A percentile compares a stretch with the other conserved stretches of the same genome.
Evolutionary conservation across 2,113 vertebrate genomes (phyloP).

Genomic region (Tetrao urogallus): DNA sequence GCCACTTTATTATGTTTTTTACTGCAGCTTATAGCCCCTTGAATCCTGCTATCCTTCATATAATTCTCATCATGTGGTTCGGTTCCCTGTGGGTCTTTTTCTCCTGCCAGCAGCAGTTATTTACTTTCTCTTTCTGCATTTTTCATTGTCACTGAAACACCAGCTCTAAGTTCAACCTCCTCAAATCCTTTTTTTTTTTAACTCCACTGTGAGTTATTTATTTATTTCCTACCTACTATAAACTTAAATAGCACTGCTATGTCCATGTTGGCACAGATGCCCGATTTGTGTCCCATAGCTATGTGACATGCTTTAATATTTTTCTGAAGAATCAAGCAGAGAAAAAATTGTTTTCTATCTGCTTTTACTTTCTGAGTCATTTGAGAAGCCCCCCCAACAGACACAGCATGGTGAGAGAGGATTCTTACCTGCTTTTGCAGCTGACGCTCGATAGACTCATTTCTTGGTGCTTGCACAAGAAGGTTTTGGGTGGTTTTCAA

Average conservation of each 20-base stretch:
- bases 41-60: constrained; percentile 52
- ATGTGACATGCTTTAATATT: neutral
- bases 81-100: constrained; percentile 35
- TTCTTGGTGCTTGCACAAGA: constrained; percentile 16
- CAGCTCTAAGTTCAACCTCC: constrained; percentile 38
- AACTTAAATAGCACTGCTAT: neutral
- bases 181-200: constrained; percentile 12
- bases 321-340: constrained; percentile 48
- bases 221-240: constrained; percentile 23
- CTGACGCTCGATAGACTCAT: constrained; percentile 53
- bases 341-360: constrained; percentile 59
- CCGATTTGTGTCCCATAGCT: constrained; percentile 29
- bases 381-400: constrained; percentile 58
- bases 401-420: constrained; percentile 41
- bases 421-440: constrained; percentile 54
- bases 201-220: neutral
- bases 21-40: constrained; percentile 54
- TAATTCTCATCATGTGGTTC: constrained; percentile 47
- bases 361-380: constrained; percentile 64
- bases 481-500: constrained; percentile 60
- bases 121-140: constrained; percentile 66
- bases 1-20: constrained; percentile 48
- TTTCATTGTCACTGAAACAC: constrained; percentile 57
- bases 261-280: neutral
- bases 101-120: constrained; percentile 49